phyloP scores from a whole-genome alignment of 1,140 invertebrate genomes.

The Drosophila serrata region DNA sequence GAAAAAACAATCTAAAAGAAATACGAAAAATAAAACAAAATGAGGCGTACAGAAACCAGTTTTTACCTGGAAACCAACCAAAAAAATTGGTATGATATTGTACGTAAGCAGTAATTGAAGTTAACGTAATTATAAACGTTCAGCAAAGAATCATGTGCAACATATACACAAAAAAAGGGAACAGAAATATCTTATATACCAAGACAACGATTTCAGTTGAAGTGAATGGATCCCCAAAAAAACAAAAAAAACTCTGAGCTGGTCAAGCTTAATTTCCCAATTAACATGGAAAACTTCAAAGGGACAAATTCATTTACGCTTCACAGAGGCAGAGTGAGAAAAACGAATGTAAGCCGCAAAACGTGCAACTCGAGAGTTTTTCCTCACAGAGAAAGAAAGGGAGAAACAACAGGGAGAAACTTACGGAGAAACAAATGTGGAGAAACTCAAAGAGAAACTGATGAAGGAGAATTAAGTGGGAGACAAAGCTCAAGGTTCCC shows the following conservation, averaged over 20 bases:
- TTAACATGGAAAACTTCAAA: slow-evolving; percentile 69
- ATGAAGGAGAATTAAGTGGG: slow-evolving; percentile 1
- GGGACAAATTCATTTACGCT: slow-evolving; percentile 65
- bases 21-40: slow-evolving; percentile 41
- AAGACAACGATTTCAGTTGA: too few species aligned
- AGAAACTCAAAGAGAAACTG: background rate
- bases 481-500: slow-evolving; percentile 25
- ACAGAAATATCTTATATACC: slow-evolving; percentile 32
- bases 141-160: slow-evolving; percentile 47
- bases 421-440: slow-evolving; percentile 7
- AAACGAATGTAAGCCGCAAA: slow-evolving; percentile 48
- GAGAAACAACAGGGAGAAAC: slow-evolving; percentile 14
- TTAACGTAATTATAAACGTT: slow-evolving; percentile 77
- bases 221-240: slow-evolving; percentile 15
- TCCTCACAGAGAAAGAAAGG: slow-evolving; percentile 12
- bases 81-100: slow-evolving; percentile 71
- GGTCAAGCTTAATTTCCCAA: slow-evolving; percentile 67
- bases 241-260: slow-evolving; percentile 5
- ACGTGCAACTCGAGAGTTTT: slow-evolving; percentile 39
- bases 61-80: slow-evolving; percentile 54
- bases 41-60: slow-evolving; percentile 53
- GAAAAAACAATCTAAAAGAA: slow-evolving; percentile 4
- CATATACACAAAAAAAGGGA: slow-evolving; percentile 16
- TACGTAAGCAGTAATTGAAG: slow-evolving; percentile 79
- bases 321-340: slow-evolving; percentile 34